phyloP scores from a whole-genome alignment of 2,888 invertebrate genomes.

The Diplazon laetatorius region DNA sequence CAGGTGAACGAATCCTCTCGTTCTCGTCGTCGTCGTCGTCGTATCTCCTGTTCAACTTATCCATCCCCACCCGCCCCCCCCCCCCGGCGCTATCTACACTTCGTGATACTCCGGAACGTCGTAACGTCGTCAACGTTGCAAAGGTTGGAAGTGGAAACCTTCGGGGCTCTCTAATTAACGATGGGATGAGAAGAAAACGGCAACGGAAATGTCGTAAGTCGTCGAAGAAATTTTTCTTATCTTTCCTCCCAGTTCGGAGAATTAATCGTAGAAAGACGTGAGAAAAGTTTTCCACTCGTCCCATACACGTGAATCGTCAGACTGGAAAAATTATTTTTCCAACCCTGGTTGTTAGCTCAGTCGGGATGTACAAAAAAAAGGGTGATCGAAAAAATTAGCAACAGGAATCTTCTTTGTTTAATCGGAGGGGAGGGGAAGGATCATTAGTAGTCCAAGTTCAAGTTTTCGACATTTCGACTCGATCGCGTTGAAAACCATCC shows the following conservation, averaged over 20 bases:
- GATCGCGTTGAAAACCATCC: no score
- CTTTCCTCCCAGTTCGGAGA: slow-evolving; percentile 4
- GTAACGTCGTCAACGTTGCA: slow-evolving; percentile 34
- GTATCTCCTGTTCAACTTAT: neutral
- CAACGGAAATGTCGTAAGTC: slow-evolving; percentile 29
- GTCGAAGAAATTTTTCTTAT: slow-evolving; percentile 14
- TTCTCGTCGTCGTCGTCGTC: slow-evolving; percentile 20
- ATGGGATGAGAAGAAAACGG: slow-evolving; percentile 11
- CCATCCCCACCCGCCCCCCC: neutral
- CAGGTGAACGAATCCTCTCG: slow-evolving; percentile 61
- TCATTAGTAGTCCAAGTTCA: no score
- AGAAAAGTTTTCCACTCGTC: no score
- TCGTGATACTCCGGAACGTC: slow-evolving; percentile 17
- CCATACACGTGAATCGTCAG: no score
- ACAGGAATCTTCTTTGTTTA: no score
- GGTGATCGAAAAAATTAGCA: no score
- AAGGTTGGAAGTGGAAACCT: slow-evolving; percentile 34
- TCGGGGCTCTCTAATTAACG: slow-evolving; percentile 58
- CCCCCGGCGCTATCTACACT: neutral
- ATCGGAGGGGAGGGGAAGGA: no score
- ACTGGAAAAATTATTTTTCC: no score
- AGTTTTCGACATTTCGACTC: no score
- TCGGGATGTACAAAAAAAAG: no score
- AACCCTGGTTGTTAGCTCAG: no score
- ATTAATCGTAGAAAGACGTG: no score